Evolutionary conservation across 2,113 vertebrate species (phyloP).

Genomic region (Hemibagrus wyckioides): DNA sequence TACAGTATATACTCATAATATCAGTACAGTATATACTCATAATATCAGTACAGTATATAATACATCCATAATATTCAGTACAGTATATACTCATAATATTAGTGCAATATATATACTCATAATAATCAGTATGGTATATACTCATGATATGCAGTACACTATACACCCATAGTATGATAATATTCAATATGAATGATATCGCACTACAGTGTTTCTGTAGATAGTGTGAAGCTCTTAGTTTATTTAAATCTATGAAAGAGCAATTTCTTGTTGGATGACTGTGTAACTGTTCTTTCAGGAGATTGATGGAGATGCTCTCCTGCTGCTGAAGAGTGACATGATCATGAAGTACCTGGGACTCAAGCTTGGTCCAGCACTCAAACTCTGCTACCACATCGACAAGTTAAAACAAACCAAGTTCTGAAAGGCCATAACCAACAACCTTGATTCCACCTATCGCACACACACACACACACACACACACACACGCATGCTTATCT

Average conservation of each 20-base stretch:
- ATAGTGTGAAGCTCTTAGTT: background rate
- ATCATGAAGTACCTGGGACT: constrained; percentile 98
- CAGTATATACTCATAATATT: too few species aligned
- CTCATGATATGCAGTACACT: background rate
- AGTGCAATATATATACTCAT: too few species aligned
- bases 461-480: background rate
- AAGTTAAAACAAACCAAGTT: constrained; percentile 90
- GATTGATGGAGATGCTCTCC: constrained; percentile 91
- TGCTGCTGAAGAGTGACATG: constrained; percentile 95
- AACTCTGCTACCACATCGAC: constrained; percentile 97
- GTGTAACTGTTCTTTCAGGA: constrained; percentile 74
- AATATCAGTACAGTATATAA: background rate
- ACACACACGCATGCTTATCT: background rate
- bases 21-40: background rate
- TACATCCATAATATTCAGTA: too few species aligned
- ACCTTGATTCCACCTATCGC: background rate
- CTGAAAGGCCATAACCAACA: constrained; percentile 58
- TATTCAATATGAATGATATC: background rate
- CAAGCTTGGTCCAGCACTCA: constrained; percentile 92
- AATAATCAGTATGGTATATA: too few species aligned
- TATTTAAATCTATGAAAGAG: background rate
- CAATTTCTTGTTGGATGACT: constrained; percentile 9
- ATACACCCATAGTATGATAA: background rate
- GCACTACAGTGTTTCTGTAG: background rate
- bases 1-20: background rate